Percentiles rank a stretch among this genome's conserved stretches.
Evolutionary conservation across 2,797 vertebrate species (phyloP).

Genomic region (Sebastiscus albofasciatus): DNA sequence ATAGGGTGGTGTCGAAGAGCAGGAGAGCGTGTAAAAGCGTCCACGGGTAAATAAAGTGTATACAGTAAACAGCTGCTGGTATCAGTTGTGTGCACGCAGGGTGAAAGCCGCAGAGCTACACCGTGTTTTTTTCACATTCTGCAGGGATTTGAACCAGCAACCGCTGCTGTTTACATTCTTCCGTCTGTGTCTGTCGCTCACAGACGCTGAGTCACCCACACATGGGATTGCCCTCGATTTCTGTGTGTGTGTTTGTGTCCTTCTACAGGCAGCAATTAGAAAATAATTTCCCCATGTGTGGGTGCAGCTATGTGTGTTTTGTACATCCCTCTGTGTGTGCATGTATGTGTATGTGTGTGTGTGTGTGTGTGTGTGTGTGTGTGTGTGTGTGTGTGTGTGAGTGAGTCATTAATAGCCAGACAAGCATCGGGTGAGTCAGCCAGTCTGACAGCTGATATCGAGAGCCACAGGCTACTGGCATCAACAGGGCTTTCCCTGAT

Average conservation of each 20-base stretch:
- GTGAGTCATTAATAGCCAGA: constrained; percentile 68
- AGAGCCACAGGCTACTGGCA: constrained; percentile 15
- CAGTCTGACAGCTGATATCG: constrained; percentile 56
- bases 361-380: constrained; percentile 1
- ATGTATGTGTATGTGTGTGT: constrained; percentile 9
- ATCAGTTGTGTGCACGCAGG: constrained; percentile 3
- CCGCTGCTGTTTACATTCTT: constrained; percentile 68
- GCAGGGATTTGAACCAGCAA: constrained; percentile 61
- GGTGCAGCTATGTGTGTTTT: constrained; percentile 28
- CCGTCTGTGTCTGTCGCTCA: constrained; percentile 51
- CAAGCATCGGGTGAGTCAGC: constrained; percentile 45
- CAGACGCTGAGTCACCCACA: constrained; percentile 68
- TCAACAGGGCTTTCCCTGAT: constrained; percentile 57
- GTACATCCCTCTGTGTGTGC: constrained; percentile 9
- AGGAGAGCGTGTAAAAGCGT: neutral
- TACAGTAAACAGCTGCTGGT: constrained; percentile 34
- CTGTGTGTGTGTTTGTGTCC: constrained; percentile 3
- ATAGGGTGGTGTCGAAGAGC: constrained; percentile 10
- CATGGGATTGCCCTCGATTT: constrained; percentile 43
- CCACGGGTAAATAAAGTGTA: neutral
- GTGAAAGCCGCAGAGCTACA: constrained; percentile 15
- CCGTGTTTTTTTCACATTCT: constrained; percentile 13
- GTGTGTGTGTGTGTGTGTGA: constrained; percentile 16
- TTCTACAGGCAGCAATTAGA: constrained; percentile 37
- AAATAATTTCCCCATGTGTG: constrained; percentile 49